Evolutionary conservation across 2,113 vertebrate genomes (phyloP).

Genomic region (Lophotis ruficrista): DNA sequence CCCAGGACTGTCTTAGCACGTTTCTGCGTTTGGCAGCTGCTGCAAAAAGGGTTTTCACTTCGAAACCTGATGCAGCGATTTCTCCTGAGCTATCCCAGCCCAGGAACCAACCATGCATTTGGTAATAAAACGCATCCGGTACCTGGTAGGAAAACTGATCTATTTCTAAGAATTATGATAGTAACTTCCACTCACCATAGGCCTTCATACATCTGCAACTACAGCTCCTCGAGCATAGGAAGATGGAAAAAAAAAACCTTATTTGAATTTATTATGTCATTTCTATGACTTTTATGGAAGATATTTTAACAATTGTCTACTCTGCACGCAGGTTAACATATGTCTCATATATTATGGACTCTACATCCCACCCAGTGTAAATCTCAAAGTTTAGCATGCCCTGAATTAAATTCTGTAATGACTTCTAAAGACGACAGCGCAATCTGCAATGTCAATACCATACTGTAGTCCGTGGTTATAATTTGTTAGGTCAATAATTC

Average conservation of each 20-base stretch:
- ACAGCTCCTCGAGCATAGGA: neutral
- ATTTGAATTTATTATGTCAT: neutral
- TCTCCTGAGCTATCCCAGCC: rapidly evolving
- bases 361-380: neutral
- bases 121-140: neutral
- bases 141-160: neutral
- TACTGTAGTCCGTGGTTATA: neutral
- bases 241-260: neutral
- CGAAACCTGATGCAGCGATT: rapidly evolving
- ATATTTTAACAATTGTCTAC: neutral
- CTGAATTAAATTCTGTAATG: neutral
- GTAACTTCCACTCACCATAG: neutral
- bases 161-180: neutral
- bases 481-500: slow-evolving; percentile 56
- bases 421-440: neutral
- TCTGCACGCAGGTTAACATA: neutral
- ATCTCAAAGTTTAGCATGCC: slow-evolving; percentile 28
- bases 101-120: rapidly evolving
- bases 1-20: neutral
- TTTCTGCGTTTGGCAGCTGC: neutral
- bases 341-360: neutral
- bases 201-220: neutral
- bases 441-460: slow-evolving; percentile 26
- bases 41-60: neutral
- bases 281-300: neutral